These are phyloP conservation scores for Conomelus anceps DNA, from an alignment of 2,888 invertebrate genomes.

Conservation along the genomic window DNA sequence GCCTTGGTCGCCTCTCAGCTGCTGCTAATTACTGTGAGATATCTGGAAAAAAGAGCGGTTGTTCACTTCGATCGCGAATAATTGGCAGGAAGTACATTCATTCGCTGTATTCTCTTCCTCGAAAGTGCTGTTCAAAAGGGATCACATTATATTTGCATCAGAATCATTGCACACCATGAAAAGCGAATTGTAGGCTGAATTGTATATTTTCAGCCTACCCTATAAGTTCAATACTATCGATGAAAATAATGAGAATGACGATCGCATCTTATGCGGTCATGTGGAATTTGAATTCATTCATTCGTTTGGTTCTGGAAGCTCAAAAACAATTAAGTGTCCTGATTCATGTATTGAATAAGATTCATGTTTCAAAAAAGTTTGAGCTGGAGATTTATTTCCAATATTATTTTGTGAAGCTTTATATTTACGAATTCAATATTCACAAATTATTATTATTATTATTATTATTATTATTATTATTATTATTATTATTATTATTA, in stretches of 20 bases:
- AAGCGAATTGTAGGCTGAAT: background rate
- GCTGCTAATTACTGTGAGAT: background rate
- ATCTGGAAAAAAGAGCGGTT: background rate
- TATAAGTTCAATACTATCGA: background rate
- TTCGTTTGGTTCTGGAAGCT: background rate
- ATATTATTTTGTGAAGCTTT: too few species aligned
- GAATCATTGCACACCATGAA: background rate
- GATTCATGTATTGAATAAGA: background rate
- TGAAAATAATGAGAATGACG: background rate
- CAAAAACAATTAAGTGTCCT: background rate
- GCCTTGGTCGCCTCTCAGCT: background rate
- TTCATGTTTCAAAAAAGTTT: too few species aligned
- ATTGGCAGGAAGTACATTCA: background rate
- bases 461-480: too few species aligned
- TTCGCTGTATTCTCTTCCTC: background rate
- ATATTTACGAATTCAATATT: too few species aligned
- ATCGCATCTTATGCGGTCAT: background rate
- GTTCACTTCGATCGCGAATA: constrained; percentile 6
- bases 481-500: too few species aligned
- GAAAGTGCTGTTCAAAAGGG: background rate
- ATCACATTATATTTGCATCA: background rate
- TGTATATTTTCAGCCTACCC: too few species aligned
- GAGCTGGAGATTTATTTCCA: too few species aligned
- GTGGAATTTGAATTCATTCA: background rate
- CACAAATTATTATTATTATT: too few species aligned